phyloP scores from a whole-genome alignment of 2,113 vertebrate species.

The Centrocercus urophasianus region DNA sequence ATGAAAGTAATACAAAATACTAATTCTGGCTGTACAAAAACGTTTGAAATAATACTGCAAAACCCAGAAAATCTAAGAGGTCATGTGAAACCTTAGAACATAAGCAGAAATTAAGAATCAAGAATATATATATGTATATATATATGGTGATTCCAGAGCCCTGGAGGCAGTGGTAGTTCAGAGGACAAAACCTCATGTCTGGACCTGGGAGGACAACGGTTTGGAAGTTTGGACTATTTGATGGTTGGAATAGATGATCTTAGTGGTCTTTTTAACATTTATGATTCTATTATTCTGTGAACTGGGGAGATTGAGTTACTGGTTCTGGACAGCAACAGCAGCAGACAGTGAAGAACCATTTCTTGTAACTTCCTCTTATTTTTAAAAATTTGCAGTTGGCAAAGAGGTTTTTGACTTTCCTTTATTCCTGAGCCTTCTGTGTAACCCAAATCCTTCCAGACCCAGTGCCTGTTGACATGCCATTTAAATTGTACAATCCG shows the following conservation, averaged over 20 bases:
- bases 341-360: not conserved
- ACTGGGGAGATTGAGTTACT: not conserved
- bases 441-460: not conserved
- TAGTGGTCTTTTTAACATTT: too few relatives aligned
- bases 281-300: too few relatives aligned
- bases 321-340: not conserved
- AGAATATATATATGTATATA: not conserved
- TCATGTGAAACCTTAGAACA: not conserved
- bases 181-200: not conserved
- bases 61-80: not conserved
- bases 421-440: not conserved
- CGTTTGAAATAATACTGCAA: not conserved
- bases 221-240: not conserved
- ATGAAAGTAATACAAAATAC: not conserved
- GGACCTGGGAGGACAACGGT: not conserved
- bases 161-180: not conserved
- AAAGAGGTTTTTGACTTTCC: not conserved
- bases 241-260: too few relatives aligned
- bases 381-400: not conserved
- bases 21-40: not conserved
- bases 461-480: fast-evolving
- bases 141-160: not conserved
- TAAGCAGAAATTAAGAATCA: not conserved
- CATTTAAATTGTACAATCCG: not conserved
- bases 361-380: not conserved